Evolutionary conservation across 2,888 invertebrate genomes (phyloP), one percentile per base, ranked within the genome.

Genomic region (Heteromurus nitidus): DNA sequence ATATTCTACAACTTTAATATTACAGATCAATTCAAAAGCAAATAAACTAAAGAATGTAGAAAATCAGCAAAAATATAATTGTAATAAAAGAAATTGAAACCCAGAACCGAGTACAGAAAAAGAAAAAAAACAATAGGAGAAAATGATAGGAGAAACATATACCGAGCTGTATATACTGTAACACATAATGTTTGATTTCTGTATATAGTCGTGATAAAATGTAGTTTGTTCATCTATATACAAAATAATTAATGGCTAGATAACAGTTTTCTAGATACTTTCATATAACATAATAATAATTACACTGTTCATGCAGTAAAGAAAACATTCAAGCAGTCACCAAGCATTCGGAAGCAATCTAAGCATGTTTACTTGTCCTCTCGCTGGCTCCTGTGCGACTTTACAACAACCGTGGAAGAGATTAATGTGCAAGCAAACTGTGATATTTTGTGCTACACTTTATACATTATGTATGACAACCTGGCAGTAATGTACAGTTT

Each of bases 391-490:
- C 65, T 80, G 79, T 80, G 79, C 70, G 79, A 72, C 72, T 80
- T 72, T 44, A 80, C 72, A 80, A 80, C 79, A 80, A 80, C 65
- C 75, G 83, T 83, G 83, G 83, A 83, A 83, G 83, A 83, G 75
- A 80, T 60, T 76, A 69, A 47, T 83, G 80, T 83, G 83, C 83
- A 80, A 80, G 74, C 75, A 80, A 83, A 76, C 65, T 72, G 60
- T 64, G 62, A 50, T 72, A 67, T 74, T 36, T 70, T 80, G 79
- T 81, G 80, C 72, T 80, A 83, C 80, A 79, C 58, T 60, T 75
- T 70, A 64, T 77, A 69, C 60, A 68, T 79, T 72, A 72, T 65
- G 69, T 70, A 76, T 68, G 76, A 83, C 60, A 83, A 80, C 83
- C 76, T 83, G 83, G 83, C 83, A 83, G 83, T 83, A 80, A 80